A percentile compares a stretch with the other conserved stretches of the same genome.
Evolutionary conservation across 2,113 vertebrate species (phyloP).

Genomic region (Anas platyrhynchos): DNA sequence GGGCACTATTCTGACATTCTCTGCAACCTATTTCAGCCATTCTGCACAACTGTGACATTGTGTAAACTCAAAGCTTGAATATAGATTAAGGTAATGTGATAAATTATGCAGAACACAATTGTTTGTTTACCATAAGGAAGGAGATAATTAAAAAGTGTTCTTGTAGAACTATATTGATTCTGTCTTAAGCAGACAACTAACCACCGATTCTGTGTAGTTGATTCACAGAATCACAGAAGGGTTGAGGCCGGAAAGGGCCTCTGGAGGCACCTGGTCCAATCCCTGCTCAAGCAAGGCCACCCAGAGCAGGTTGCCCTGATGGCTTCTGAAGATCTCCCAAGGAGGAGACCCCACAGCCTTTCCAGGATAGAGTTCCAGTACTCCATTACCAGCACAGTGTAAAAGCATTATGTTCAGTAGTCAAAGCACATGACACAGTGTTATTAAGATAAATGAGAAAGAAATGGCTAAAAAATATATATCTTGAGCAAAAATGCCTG

Average conservation of each 20-base stretch:
- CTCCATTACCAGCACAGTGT: background rate
- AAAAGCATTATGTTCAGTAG: background rate
- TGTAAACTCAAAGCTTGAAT: background rate
- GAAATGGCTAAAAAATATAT: slow-evolving; percentile 41
- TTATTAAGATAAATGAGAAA: background rate
- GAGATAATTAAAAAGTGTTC: background rate
- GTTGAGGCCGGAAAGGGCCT: background rate
- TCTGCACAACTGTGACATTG: background rate
- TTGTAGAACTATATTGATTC: background rate
- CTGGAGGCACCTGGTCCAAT: background rate
- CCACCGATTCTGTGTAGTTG: background rate
- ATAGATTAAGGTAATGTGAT: background rate
- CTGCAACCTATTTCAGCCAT: background rate
- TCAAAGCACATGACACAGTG: background rate
- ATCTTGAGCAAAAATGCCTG: background rate
- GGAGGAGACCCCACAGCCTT: background rate
- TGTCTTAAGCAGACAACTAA: background rate
- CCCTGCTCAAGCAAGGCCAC: background rate
- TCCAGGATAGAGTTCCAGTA: background rate
- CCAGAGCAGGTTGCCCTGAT: background rate
- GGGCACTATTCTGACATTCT: background rate
- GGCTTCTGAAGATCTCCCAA: background rate
- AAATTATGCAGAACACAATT: background rate
- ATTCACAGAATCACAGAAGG: background rate
- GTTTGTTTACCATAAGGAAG: background rate